Evolutionary conservation across 1,140 invertebrate genomes (phyloP).

Genomic region (Bombus terrestris): DNA sequence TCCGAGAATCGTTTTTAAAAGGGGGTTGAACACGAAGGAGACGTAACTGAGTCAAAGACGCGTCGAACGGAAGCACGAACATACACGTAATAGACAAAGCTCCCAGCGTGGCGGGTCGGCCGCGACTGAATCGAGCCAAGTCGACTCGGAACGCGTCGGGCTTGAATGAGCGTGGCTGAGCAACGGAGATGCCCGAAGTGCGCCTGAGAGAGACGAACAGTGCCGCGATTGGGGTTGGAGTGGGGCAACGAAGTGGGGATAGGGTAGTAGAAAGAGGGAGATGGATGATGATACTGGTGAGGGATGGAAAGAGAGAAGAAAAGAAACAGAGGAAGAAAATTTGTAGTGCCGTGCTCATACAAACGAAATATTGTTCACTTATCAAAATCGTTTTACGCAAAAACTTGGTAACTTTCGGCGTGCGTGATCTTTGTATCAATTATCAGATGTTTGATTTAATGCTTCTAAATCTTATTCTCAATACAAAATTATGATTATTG

Average conservation of each 20-base stretch:
- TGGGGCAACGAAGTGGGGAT: neutral
- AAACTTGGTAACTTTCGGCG: too few relatives aligned
- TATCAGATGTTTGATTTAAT: too few relatives aligned
- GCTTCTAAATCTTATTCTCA: too few relatives aligned
- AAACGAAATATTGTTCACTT: neutral
- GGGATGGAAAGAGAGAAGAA: neutral
- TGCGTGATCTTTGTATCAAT: too few relatives aligned
- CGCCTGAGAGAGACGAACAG: neutral
- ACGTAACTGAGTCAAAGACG: neutral
- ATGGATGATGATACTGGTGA: neutral
- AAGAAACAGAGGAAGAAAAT: neutral
- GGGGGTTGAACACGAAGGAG: neutral
- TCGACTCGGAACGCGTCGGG: constrained; percentile 70
- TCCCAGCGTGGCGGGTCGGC: constrained; percentile 77
- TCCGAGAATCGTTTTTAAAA: neutral
- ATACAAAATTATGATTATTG: too few relatives aligned
- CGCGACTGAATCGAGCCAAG: constrained; percentile 78
- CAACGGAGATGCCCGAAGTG: constrained; percentile 23
- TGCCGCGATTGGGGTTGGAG: neutral
- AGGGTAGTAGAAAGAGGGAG: constrained; percentile 8
- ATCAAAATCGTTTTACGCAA: neutral
- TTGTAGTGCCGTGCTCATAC: neutral
- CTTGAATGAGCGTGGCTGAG: constrained; percentile 75
- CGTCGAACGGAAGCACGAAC: neutral
- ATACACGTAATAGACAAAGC: constrained; percentile 53